These are phyloP conservation scores for Diorhabda carinulata DNA, from an alignment of 1,140 invertebrate genomes.

Conservation along the genomic window DNA sequence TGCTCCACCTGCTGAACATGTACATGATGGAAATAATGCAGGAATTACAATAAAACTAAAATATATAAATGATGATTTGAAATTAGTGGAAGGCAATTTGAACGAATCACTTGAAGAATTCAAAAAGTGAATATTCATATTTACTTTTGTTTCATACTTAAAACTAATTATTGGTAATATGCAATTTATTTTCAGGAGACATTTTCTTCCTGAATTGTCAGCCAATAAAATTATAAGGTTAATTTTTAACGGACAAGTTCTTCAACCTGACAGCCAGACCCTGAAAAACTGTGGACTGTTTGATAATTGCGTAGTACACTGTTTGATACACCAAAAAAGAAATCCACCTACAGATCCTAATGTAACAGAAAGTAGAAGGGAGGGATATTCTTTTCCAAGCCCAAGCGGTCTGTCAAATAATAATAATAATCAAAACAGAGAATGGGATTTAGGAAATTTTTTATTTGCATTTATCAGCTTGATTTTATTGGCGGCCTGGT, in stretches of 20 bases:
- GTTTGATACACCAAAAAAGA: constrained; percentile 66
- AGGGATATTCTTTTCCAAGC: neutral
- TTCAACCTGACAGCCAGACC: constrained; percentile 71
- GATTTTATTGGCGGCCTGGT: constrained; percentile 43
- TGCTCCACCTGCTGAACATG: constrained; percentile 2
- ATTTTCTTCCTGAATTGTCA: constrained; percentile 75
- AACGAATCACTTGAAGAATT: constrained; percentile 79
- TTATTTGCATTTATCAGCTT: constrained; percentile 41
- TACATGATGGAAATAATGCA: constrained; percentile 42
- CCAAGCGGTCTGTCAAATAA: constrained; percentile 22
- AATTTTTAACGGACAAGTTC: constrained; percentile 83
- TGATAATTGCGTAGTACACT: constrained; percentile 85
- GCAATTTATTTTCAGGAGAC: constrained; percentile 58
- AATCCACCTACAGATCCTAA: constrained; percentile 24
- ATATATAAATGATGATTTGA: constrained; percentile 82
- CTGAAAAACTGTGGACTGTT: constrained; percentile 74
- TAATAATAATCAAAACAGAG: constrained; percentile 41
- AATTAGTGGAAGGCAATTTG: constrained; percentile 70
- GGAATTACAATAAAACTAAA: constrained; percentile 74
- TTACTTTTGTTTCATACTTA: too few species aligned
- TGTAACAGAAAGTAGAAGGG: constrained; percentile 4
- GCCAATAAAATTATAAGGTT: constrained; percentile 74
- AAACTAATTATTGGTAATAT: too few species aligned
- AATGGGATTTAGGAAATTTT: constrained; percentile 46
- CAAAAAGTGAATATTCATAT: constrained; percentile 63